Evolutionary conservation across 1,140 invertebrate genomes (phyloP).

Genomic region (Leptestheria dahalacensis): DNA sequence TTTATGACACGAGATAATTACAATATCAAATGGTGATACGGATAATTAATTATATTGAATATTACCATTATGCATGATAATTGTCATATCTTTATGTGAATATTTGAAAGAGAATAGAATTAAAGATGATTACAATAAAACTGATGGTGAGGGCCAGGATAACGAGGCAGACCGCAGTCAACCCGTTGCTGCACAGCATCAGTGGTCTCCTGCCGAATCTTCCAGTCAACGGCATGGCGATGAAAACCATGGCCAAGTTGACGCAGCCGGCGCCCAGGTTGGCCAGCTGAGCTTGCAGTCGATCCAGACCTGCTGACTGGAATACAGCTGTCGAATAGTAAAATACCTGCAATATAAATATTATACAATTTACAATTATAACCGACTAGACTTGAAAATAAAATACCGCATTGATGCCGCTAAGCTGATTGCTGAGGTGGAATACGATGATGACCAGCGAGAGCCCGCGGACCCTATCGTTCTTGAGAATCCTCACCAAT

Average conservation of each 20-base stretch:
- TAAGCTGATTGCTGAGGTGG: constrained; percentile 68
- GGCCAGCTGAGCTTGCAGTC: constrained; percentile 41
- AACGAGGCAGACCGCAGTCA: constrained; percentile 35
- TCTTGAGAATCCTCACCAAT: constrained; percentile 12
- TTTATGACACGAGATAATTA: too few relatives aligned
- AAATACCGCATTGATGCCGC: constrained; percentile 67
- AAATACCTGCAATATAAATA: constrained; percentile 43
- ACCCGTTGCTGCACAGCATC: constrained; percentile 38
- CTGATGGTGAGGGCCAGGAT: constrained; percentile 37
- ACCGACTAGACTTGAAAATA: constrained; percentile 5
- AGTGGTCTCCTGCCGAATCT: constrained; percentile 37
- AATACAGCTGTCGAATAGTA: constrained; percentile 65
- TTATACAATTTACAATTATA: constrained; percentile 8
- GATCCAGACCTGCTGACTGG: constrained; percentile 40
- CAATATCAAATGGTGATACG: too few relatives aligned
- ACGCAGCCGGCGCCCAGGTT: constrained; percentile 52
- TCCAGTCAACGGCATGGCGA: constrained; percentile 42
- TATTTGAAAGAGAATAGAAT: constrained; percentile 16
- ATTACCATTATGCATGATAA: too few relatives aligned
- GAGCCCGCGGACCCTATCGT: constrained; percentile 38
- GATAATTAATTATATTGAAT: too few relatives aligned
- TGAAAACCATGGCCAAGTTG: constrained; percentile 49
- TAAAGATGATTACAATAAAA: constrained; percentile 38
- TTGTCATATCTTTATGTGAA: constrained; percentile 7
- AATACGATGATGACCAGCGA: constrained; percentile 52